Base-by-base conservation (phyloP, 2,113 vertebrate genomes). In the Arenaria interpres region DNA sequence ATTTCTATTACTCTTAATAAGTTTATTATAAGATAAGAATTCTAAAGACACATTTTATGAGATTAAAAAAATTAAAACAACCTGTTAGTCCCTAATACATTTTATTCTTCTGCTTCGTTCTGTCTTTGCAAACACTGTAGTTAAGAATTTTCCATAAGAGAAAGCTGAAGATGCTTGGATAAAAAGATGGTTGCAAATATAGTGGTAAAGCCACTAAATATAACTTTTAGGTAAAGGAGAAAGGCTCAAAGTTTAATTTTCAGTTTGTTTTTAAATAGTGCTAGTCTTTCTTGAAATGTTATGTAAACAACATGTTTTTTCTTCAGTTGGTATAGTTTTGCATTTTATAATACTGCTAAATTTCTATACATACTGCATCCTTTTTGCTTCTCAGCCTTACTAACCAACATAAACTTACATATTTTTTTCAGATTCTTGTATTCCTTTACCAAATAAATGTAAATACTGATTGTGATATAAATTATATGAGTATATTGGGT, bases 371-470 rank as follows among this genome's bases (percentile, higher is more conserved):
- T 86, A 63, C 66, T 92, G 48, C 71, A 82, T 74, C 18, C 46
- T 39, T 95, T 82, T 67, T 95, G 39, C 35, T 82, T 92, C 46
- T 82, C 71, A 89, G 41, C 28, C 59, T 82, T 68, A 69, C 84
- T 84, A 84, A 64, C 30, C 48, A 88, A 72, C 30, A 72, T 54
- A 72, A 82, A 66, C 28, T 60, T 77, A 51, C 25, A 48, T 72
- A 60, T 82, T 79, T 82, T 82, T 90, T 88, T 82, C 59, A 86
- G 15, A 63, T 68, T 78, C 41, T 63, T 90, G 24, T 78, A 78
- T 95, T 92, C 39, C 41, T 92, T 95, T 78, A 57, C 41, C 41
- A 87, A 22, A 83, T 28, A 90, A 92, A 92, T 73, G 27, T 77
- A 81, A 85, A 72, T 63, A 89, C 35, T 87, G 41, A 63, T 51